These are phyloP conservation scores for Pecten maximus DNA, from an alignment of 2,888 invertebrate species.

Conservation along the genomic window DNA sequence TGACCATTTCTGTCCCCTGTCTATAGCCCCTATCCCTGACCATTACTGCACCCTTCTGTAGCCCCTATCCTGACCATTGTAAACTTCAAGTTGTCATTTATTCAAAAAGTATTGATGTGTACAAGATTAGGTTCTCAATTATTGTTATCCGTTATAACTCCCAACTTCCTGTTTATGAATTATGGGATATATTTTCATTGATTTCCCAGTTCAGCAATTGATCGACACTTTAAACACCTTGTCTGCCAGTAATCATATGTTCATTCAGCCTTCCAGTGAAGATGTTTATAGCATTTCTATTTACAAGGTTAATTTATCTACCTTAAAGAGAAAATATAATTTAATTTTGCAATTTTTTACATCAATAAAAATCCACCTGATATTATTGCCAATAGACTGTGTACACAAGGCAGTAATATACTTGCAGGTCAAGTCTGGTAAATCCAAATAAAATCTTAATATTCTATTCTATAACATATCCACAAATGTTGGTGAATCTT, in stretches of 20 bases:
- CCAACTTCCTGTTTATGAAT: background rate
- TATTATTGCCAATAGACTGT: no score
- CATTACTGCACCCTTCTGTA: no score
- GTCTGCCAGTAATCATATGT: background rate
- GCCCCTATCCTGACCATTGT: no score
- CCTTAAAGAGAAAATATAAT: no score
- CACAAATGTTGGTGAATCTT: no score
- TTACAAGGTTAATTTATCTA: background rate
- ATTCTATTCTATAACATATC: no score
- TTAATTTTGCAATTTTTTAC: no score
- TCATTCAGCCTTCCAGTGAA: background rate
- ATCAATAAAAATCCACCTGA: no score
- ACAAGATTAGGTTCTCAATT: background rate
- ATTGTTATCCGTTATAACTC: background rate
- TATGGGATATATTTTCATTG: constrained; percentile 7
- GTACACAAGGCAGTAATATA: no score
- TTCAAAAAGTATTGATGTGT: background rate
- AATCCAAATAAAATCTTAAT: no score
- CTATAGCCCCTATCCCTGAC: background rate
- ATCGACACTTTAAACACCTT: background rate
- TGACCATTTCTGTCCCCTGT: background rate
- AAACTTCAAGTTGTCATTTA: background rate
- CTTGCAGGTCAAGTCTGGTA: no score
- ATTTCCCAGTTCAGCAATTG: background rate
- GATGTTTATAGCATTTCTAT: background rate